Percentiles rank a stretch among this genome's conserved stretches.
Conservation (phyloP, 2,888 invertebrate genomes). For the Teleiodes luculella region DNA sequence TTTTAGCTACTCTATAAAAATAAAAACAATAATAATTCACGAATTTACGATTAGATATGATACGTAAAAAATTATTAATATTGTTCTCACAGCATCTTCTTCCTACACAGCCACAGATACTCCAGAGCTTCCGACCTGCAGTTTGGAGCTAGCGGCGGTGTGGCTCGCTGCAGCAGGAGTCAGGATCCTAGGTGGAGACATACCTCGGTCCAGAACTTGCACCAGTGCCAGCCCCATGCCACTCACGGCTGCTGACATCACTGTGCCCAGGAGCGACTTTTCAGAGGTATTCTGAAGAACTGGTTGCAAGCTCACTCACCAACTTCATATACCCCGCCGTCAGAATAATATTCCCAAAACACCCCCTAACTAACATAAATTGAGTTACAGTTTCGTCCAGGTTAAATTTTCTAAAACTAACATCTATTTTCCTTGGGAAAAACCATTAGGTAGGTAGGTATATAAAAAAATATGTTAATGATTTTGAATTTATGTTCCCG, state of each 20-base stretch:
- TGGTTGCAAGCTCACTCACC: not conserved
- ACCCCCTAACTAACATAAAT: too few species aligned
- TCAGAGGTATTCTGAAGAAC: slow-evolving; percentile 42
- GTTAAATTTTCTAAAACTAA: too few species aligned
- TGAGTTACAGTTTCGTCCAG: too few species aligned
- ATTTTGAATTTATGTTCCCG: too few species aligned
- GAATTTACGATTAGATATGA: too few species aligned
- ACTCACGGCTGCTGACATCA: slow-evolving; percentile 37
- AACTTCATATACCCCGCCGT: too few species aligned
- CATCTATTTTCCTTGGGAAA: too few species aligned
- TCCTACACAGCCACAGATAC: slow-evolving; percentile 39
- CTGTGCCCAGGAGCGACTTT: slow-evolving; percentile 54
- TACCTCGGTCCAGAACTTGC: slow-evolving; percentile 18
- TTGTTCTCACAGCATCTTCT: not conserved
- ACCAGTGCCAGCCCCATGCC: slow-evolving; percentile 36
- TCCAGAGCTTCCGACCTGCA: slow-evolving; percentile 33
- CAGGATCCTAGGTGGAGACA: slow-evolving; percentile 36
- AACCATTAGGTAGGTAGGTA: too few species aligned
- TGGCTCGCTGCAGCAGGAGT: slow-evolving; percentile 58
- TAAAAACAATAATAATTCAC: too few species aligned
- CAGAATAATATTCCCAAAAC: too few species aligned
- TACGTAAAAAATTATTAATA: too few species aligned
- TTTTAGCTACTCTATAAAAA: not conserved
- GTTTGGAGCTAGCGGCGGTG: slow-evolving; percentile 39
- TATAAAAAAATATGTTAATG: too few species aligned